Evolutionary conservation across 2,888 invertebrate genomes (phyloP), one percentile per base, ranked within the genome.

Genomic region (Oxytorus armatus): DNA sequence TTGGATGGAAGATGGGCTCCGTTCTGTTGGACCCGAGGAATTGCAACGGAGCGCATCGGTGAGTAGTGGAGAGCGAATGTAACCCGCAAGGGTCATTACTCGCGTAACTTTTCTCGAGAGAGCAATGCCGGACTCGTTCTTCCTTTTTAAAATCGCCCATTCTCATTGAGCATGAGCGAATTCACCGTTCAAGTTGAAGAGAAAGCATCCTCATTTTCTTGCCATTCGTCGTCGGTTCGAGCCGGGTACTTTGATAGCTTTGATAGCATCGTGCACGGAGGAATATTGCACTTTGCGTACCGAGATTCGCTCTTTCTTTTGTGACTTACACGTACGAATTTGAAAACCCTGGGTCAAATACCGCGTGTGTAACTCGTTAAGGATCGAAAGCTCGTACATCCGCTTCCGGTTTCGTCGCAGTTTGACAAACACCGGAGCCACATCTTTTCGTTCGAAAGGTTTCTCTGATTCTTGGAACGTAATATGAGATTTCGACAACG

Each of bases 1-100:
- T 66, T 42, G 55, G 70, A 74, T 74, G 74, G 79, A 79, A 55
- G 74, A 79, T 74, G 74, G 72, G 73, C 79, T 53, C 10, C 39
- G 10, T 44, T 29, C 44, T 63, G 53, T 68, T 44, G 61, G 53
- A 69, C 33, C 61, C 42, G 29, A 21, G n/a, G 57, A 47, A 68
- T 53, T 23, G 21, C 51, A 21, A 11, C 4, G 51, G 21, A 25
- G 39, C 42, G 61, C 51, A 47, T 53, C 11, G 18, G 21, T n/a
- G 63, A 59, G 49, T 47, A 51, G 25, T 33, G 25, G 36, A 68
- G 59, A 73, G 73, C 69, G 79, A 69, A 75, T 79, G 68, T n/a
- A n/a, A 75, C 77, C 70, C 65, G 49, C 39, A 14, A 65, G 65
- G 77, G 77, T 77, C 77, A 69, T 61, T 61, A 69, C 68, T 69